phyloP scores from a whole-genome alignment of 2,888 invertebrate species.

The Dugesia japonica region DNA sequence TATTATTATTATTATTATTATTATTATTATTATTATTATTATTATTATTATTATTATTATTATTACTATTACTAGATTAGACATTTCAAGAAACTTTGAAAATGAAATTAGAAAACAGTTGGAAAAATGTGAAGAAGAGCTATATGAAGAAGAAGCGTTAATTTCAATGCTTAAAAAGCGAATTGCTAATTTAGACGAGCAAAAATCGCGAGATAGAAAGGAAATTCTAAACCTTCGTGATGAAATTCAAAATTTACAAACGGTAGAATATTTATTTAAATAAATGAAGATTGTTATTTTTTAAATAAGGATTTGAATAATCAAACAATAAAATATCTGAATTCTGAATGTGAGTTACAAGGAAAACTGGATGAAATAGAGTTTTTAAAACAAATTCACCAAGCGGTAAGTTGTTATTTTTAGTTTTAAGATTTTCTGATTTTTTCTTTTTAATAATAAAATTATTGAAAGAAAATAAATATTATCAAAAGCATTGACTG shows the following conservation, averaged over 20 bases:
- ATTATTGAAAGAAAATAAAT: no score
- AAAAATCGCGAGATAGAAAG: slow-evolving; percentile 29
- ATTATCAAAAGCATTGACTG: no score
- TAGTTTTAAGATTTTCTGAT: no score
- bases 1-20: no score
- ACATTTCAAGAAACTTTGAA: no score
- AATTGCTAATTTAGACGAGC: slow-evolving; percentile 32
- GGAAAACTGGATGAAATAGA: slow-evolving; percentile 50
- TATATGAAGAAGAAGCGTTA: slow-evolving; percentile 35
- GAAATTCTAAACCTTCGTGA: slow-evolving; percentile 34
- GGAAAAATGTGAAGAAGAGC: slow-evolving; percentile 21
- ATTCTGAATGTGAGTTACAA: slow-evolving; percentile 50
- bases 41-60: no score
- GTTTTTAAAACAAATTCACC: slow-evolving; percentile 50
- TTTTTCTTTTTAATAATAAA: no score
- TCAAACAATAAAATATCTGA: slow-evolving; percentile 50
- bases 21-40: no score
- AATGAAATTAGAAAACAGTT: no score
- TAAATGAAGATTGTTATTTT: no score
- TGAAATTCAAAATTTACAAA: slow-evolving; percentile 16
- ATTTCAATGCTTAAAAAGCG: slow-evolving; percentile 32
- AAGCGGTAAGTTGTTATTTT: slow-evolving; percentile 44
- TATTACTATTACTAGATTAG: no score
- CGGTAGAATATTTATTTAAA: no score
- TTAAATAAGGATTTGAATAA: slow-evolving; percentile 48